These are phyloP conservation scores for Orbicella faveolata DNA, from an alignment of 64 coral and sea anemone species.

Conservation along the genomic window DNA sequence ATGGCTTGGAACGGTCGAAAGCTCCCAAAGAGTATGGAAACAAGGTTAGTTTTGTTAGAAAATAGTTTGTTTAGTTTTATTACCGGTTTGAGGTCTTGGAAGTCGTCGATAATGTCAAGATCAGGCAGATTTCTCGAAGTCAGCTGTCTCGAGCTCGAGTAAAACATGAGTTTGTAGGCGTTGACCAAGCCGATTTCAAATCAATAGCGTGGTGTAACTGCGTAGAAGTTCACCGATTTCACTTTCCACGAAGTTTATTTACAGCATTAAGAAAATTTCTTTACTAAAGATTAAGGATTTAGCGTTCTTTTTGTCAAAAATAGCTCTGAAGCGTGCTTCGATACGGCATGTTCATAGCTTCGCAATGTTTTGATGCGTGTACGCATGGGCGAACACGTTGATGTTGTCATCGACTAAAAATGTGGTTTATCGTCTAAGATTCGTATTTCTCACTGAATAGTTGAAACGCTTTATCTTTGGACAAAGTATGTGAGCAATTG, in stretches of 20 bases:
- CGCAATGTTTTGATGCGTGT: conserved; percentile 6
- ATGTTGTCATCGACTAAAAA: conserved; percentile 26
- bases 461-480: too few species aligned
- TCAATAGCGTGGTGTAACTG: neutral
- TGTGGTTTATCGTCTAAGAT: neutral
- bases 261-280: neutral
- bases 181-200: neutral
- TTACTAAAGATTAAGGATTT: neutral
- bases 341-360: neutral
- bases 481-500: too few species aligned
- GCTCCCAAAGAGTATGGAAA: conserved; percentile 86
- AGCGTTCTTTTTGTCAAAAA: neutral
- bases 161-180: conserved; percentile 14
- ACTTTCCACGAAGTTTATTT: neutral
- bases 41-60: conserved; percentile 47
- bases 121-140: neutral
- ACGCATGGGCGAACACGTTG: neutral
- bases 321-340: neutral
- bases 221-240: neutral
- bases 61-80: neutral
- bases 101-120: neutral
- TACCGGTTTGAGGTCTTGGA: neutral
- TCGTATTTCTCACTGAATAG: too few species aligned
- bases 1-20: conserved; percentile 91
- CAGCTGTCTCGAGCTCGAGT: neutral